Percentiles rank a stretch among this genome's conserved stretches.
Evolutionary conservation across 1,140 invertebrate species (phyloP).

Genomic region (Phymorhynchus buccinoides): DNA sequence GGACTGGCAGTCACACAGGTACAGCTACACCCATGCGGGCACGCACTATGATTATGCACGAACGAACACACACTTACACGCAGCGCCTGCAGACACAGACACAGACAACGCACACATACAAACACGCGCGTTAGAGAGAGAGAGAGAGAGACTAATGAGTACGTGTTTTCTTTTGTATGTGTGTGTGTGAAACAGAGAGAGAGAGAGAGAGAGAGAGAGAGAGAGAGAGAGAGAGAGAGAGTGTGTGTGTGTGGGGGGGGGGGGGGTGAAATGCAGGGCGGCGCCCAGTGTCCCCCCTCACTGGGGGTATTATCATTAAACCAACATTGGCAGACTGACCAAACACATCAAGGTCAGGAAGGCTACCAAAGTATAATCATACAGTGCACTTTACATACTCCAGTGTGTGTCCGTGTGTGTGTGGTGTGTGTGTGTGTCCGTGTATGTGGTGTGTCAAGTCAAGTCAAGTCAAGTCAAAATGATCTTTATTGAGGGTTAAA

Average conservation of each 20-base stretch:
- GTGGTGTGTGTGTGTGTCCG: constrained; percentile 2
- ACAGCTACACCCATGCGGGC: too few relatives aligned
- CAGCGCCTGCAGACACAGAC: too few relatives aligned
- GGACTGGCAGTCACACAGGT: too few relatives aligned
- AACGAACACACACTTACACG: not conserved
- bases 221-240: too few relatives aligned
- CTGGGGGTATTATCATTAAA: not conserved
- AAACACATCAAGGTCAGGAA: not conserved
- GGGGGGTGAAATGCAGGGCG: not conserved
- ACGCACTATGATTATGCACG: too few relatives aligned
- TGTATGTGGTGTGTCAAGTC: too few relatives aligned
- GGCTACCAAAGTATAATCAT: not conserved
- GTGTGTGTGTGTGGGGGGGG: constrained; percentile 25
- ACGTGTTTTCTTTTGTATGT: not conserved
- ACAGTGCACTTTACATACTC: not conserved
- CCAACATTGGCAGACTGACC: not conserved
- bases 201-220: too few relatives aligned
- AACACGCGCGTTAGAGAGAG: too few relatives aligned
- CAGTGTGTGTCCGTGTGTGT: not conserved
- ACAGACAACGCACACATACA: too few relatives aligned
- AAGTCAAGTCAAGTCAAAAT: too few relatives aligned
- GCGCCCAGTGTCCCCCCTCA: not conserved
- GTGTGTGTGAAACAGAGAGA: too few relatives aligned
- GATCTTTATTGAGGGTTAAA: too few relatives aligned
- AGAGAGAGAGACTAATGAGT: not conserved